These are phyloP conservation scores for Rhinogobius similis DNA, from an alignment of 2,113 vertebrate genomes.

Conservation along the genomic window DNA sequence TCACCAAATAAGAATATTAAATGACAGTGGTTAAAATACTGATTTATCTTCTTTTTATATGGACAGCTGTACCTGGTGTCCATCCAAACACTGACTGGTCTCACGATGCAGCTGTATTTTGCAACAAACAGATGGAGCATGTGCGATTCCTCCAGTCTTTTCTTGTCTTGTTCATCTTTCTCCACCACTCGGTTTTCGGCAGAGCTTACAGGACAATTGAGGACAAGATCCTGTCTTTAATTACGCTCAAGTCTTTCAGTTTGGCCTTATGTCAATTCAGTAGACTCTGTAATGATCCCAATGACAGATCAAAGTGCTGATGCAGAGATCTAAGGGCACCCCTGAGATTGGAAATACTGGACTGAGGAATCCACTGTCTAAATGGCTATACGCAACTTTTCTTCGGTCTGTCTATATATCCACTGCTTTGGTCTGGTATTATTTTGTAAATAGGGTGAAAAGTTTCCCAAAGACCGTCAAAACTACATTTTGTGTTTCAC, in stretches of 20 bases:
- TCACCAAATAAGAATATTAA: not conserved
- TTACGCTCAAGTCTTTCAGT: constrained; percentile 39
- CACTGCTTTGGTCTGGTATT: not conserved
- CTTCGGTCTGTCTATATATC: constrained; percentile 1
- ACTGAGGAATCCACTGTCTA: constrained; percentile 25
- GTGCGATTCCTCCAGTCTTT: constrained; percentile 5
- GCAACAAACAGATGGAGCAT: constrained; percentile 21
- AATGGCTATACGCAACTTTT: constrained; percentile 23
- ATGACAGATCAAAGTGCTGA: constrained; percentile 51
- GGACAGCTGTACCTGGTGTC: not conserved
- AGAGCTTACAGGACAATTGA: constrained; percentile 29
- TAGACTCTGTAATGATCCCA: constrained; percentile 50
- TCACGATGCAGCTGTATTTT: constrained; percentile 26
- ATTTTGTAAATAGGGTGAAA: constrained; percentile 2
- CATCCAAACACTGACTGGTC: constrained; percentile 15
- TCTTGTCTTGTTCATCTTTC: constrained; percentile 5
- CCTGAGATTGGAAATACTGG: constrained; percentile 39
- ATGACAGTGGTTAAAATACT: constrained; percentile 13
- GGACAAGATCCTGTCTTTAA: constrained; percentile 46
- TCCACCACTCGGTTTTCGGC: constrained; percentile 25
- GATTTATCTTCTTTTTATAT: constrained; percentile 6
- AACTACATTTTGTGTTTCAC: not conserved
- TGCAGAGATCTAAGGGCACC: constrained; percentile 40
- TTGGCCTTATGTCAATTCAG: constrained; percentile 47
- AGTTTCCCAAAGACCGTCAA: not conserved